phyloP scores from a whole-genome alignment of 2,113 vertebrate genomes.

The Syngnathus typhle region DNA sequence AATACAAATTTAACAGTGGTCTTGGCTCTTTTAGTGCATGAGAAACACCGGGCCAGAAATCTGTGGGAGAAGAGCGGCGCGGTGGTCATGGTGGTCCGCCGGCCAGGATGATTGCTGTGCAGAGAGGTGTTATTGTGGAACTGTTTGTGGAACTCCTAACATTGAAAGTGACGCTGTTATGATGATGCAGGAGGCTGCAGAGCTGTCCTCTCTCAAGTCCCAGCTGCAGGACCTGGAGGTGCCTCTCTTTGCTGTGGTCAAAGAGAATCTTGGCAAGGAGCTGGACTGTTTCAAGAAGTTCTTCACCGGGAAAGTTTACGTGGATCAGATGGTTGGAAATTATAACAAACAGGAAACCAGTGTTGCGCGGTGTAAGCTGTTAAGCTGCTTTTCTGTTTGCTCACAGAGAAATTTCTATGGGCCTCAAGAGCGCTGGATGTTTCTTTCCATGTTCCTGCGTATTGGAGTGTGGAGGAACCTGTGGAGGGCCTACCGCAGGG shows the following conservation, averaged over 20 bases:
- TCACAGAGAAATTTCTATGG: slow-evolving; percentile 83
- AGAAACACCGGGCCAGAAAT: slow-evolving; percentile 74
- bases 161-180: not conserved
- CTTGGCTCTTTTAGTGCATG: slow-evolving; percentile 46
- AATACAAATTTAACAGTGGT: not conserved
- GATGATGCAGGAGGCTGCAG: slow-evolving; percentile 77
- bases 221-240: slow-evolving; percentile 79
- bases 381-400: slow-evolving; percentile 14
- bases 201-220: slow-evolving; percentile 83
- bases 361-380: slow-evolving; percentile 7
- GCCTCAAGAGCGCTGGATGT: slow-evolving; percentile 77
- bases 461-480: slow-evolving; percentile 81
- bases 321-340: slow-evolving; percentile 79
- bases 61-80: slow-evolving; percentile 81
- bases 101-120: slow-evolving; percentile 89
- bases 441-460: slow-evolving; percentile 73
- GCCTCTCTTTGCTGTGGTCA: slow-evolving; percentile 86
- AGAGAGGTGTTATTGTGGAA: slow-evolving; percentile 75
- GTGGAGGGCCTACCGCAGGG: slow-evolving; percentile 74
- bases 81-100: slow-evolving; percentile 83
- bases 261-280: slow-evolving; percentile 82
- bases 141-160: not conserved
- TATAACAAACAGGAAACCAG: not conserved
- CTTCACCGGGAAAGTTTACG: slow-evolving; percentile 85
- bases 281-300: slow-evolving; percentile 81